Percentiles rank a stretch among this genome's conserved stretches.
phyloP scores from a whole-genome alignment of 2,888 invertebrate species.

The Crossocerus cetratus region DNA sequence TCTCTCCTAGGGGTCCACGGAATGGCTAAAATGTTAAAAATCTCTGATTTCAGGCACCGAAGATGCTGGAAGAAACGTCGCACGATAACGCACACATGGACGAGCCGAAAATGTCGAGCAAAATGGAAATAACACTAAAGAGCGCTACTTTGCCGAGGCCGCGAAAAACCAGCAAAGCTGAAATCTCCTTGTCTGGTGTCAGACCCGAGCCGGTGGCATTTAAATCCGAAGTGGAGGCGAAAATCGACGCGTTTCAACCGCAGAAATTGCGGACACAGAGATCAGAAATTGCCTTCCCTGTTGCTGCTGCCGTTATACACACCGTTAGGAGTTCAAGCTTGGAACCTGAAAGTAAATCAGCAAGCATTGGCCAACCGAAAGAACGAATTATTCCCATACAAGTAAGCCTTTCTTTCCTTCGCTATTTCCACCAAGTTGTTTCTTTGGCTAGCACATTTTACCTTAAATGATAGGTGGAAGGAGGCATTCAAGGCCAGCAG shows the following conservation, averaged over 20 bases:
- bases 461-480: conserved; percentile 59
- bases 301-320: conserved; percentile 75
- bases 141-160: conserved; percentile 82
- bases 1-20: too few relatives aligned
- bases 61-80: background rate
- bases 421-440: background rate
- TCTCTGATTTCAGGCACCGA: background rate
- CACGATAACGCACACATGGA: conserved; percentile 31
- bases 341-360: conserved; percentile 77
- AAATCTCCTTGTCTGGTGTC: conserved; percentile 80
- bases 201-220: conserved; percentile 64
- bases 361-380: conserved; percentile 72
- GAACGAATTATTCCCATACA: conserved; percentile 85
- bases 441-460: background rate
- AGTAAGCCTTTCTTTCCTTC: conserved; percentile 43
- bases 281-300: conserved; percentile 81
- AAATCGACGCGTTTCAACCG: conserved; percentile 71
- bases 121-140: conserved; percentile 83
- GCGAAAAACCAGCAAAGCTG: conserved; percentile 82
- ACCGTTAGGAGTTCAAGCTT: conserved; percentile 78
- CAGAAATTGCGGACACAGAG: conserved; percentile 77
- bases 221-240: conserved; percentile 72
- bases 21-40: background rate
- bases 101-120: conserved; percentile 79
- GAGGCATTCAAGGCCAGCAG: conserved; percentile 68